Evolutionary conservation across 1,140 invertebrate genomes (phyloP), one percentile per base, ranked within the genome.

Genomic region (Drosophila littoralis): DNA sequence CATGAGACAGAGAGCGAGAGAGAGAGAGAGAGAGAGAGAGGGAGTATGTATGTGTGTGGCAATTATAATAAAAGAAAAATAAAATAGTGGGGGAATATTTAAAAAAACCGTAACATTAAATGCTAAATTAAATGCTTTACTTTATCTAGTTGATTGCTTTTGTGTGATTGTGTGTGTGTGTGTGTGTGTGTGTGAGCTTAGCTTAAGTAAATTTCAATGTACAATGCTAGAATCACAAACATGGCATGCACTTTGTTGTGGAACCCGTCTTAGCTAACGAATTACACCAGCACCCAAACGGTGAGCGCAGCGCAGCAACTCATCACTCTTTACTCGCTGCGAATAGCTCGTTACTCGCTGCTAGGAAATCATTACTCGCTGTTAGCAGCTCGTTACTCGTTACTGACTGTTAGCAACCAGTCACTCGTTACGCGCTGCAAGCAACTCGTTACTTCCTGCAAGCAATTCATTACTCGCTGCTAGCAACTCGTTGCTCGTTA

Each of bases 171-270:
- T 50, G 51, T 55, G 43, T 57, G 48, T 52, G 15, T 54, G 42
- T 35, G 17, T n/a, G 28, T 66, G 70, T 64, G 42, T 35, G 36
- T 32, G 43, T 28, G 15, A 58, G 63, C 63, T 72, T 73, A 46
- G 42, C 63, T 63, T 80, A 88, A 89, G 83, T 88, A 89, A 76
- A 43, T 88, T 88, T 88, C 69, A 63, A 59, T 88, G 83, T 88
- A 89, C 57, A 54, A 78, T 55, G 13, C 17, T 43, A 28, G 17
- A 73, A 54, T 52, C 60, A 67, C 63, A 60, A 59, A 79, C 79
- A 79, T 77, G 64, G 68, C 83, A 88, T 88, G 84, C 83, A 83
- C 79, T 82, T 79, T 83, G 58, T 38, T 52, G 35, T 45, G n/a
- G 38, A 32, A 17, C 15, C 15, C 10, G 36, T 55, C 52, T 55